Conservation (phyloP, 2,797 vertebrate species). For the Channallabes apus region DNA sequence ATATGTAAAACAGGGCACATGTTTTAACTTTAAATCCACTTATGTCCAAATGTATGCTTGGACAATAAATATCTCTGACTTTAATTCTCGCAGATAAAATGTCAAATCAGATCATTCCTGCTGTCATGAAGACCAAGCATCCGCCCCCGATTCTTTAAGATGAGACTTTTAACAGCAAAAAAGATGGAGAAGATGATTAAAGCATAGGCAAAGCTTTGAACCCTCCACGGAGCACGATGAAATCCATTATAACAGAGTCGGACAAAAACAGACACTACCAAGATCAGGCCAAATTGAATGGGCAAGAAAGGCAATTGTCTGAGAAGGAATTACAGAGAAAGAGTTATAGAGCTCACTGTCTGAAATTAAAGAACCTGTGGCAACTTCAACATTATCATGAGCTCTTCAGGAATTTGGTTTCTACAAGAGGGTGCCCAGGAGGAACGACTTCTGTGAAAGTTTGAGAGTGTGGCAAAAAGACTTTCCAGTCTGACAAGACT, state of each 20-base stretch:
- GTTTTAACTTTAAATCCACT: neutral
- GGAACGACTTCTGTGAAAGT: neutral
- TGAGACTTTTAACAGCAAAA: neutral
- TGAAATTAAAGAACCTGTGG: slow-evolving; percentile 1
- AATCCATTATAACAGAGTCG: neutral
- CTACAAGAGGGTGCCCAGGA: neutral
- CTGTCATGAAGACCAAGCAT: neutral
- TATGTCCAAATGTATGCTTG: neutral
- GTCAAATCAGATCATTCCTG: neutral
- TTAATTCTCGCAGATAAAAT: neutral
- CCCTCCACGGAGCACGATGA: neutral
- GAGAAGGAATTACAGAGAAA: neutral
- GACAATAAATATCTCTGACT: neutral
- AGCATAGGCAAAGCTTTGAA: slow-evolving; percentile 9
- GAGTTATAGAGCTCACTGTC: neutral
- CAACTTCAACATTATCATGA: neutral
- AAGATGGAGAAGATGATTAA: neutral
- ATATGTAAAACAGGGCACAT: neutral
- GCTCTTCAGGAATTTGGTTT: neutral
- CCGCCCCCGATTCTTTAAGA: neutral
- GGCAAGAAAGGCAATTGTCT: neutral
- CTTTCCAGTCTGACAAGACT: neutral
- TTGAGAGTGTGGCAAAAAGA: neutral
- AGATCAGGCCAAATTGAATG: neutral
- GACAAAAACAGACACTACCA: neutral